phyloP scores from a whole-genome alignment of 2,888 invertebrate species.

The Hydropsyche betteni region DNA sequence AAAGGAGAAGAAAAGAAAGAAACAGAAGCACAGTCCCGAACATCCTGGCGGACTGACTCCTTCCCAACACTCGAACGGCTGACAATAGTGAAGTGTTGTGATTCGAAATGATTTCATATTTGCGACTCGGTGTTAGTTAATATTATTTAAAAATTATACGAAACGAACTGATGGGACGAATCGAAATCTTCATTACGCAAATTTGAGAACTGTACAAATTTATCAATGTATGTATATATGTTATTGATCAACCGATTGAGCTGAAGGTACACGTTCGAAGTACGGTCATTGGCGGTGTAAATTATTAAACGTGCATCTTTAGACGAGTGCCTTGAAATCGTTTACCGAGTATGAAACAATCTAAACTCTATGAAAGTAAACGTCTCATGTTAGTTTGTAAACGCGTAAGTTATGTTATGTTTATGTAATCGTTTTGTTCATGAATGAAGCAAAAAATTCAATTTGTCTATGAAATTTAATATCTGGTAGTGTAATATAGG shows the following conservation, averaged over 20 bases:
- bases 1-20: constrained; percentile 95
- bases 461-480: too few relatives aligned
- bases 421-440: too few relatives aligned
- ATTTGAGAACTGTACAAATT: constrained; percentile 8
- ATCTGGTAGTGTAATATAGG: too few relatives aligned
- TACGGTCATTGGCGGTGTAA: background rate
- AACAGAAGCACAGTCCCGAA: constrained; percentile 92
- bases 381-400: too few relatives aligned
- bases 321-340: background rate
- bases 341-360: too few relatives aligned
- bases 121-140: background rate
- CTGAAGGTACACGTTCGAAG: background rate
- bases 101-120: background rate
- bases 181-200: background rate
- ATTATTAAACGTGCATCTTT: background rate
- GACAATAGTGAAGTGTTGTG: constrained; percentile 34
- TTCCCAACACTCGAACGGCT: constrained; percentile 58
- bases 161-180: background rate
- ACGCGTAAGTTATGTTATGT: too few relatives aligned
- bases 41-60: constrained; percentile 73
- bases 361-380: too few relatives aligned
- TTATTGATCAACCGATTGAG: background rate
- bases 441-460: too few relatives aligned
- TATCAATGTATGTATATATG: background rate
- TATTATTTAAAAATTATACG: background rate